Percentiles rank a stretch among this genome's conserved stretches.
Conservation (phyloP, 2,797 vertebrate species). For the Neosilurus mollespiculum region DNA sequence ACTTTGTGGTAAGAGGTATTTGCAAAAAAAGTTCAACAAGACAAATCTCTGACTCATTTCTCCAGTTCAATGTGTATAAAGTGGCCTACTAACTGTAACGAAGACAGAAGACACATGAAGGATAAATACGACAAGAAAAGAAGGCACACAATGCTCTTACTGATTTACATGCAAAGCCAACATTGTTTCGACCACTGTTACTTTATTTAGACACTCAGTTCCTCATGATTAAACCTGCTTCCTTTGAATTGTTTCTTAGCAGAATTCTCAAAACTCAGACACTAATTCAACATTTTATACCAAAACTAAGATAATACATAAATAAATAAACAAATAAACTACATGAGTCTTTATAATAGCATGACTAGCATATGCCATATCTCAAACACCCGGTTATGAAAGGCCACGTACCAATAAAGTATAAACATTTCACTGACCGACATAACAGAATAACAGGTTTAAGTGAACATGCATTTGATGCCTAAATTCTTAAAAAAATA, state of each 20-base stretch:
- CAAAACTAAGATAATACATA: background rate
- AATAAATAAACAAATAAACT: too few species aligned
- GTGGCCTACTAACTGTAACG: background rate
- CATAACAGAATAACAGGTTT: background rate
- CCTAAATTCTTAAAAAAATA: background rate
- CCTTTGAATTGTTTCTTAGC: background rate
- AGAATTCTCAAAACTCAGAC: background rate
- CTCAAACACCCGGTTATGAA: background rate
- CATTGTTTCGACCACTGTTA: slow-evolving; percentile 11
- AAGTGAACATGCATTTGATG: background rate
- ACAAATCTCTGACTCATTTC: background rate
- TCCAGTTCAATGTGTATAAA: background rate
- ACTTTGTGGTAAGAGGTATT: background rate
- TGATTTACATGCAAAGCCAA: slow-evolving; percentile 4
- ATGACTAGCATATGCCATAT: background rate
- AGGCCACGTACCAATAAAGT: background rate
- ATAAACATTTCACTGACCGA: background rate
- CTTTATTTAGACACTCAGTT: background rate
- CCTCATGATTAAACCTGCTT: background rate
- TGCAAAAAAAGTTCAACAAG: background rate
- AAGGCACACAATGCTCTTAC: background rate
- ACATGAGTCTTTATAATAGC: background rate
- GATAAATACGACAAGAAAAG: background rate
- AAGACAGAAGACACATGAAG: background rate
- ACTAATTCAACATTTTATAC: background rate